A percentile compares a stretch with the other conserved stretches of the same genome.
These are phyloP conservation scores for Aldabrachelys gigantea DNA, from an alignment of 2,113 vertebrate genomes.

Conservation along the genomic window DNA sequence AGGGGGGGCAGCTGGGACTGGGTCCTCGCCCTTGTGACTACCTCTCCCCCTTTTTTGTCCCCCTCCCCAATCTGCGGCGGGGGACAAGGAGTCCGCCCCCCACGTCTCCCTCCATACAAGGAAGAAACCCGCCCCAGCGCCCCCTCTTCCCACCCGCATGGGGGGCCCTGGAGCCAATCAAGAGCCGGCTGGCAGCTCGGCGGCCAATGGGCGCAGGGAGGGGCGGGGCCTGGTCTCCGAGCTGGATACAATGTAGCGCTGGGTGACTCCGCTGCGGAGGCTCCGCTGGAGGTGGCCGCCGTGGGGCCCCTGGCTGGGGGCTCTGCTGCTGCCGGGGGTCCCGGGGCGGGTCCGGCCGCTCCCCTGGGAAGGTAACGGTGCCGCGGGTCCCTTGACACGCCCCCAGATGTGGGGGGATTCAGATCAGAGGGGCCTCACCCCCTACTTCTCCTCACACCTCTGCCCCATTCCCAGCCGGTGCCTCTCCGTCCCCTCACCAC, in stretches of 20 bases:
- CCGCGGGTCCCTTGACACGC: not conserved
- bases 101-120: not conserved
- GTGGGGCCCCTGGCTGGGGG: not conserved
- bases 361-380: not conserved
- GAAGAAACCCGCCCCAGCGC: not conserved
- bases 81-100: not conserved
- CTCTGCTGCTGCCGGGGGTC: not conserved
- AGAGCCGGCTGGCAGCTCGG: not conserved
- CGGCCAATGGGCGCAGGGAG: not conserved
- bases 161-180: conserved; percentile 3
- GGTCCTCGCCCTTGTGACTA: not conserved
- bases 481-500: not conserved
- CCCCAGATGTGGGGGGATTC: not conserved
- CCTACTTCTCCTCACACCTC: not conserved
- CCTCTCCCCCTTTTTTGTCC: not conserved
- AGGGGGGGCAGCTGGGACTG: too few species aligned
- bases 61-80: not conserved
- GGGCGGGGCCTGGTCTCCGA: not conserved
- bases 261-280: too few species aligned
- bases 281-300: not conserved
- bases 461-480: not conserved
- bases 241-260: not conserved
- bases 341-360: not conserved
- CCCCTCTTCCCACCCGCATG: too few species aligned
- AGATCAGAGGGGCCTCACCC: not conserved